Evolutionary conservation across 2,797 vertebrate genomes (phyloP), one percentile per base, ranked within the genome.

Genomic region (Falco rusticolus): DNA sequence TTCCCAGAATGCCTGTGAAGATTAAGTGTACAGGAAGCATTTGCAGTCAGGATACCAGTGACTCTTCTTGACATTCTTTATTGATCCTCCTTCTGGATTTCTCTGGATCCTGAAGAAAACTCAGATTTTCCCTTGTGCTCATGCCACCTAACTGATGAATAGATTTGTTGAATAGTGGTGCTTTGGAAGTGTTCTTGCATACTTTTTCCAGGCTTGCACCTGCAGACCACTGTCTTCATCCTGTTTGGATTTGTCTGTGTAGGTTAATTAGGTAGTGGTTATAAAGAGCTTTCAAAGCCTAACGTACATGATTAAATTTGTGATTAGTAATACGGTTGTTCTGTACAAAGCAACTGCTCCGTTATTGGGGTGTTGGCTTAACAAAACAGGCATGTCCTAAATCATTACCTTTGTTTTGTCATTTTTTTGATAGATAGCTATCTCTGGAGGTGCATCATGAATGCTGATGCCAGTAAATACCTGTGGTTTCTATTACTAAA

Each of bases 301-400:
- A 63, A 63, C 1, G 0, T 63, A 18, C 14, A 1, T 87, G 64
- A 91, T 83, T 89, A 71, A 77, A 59, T 28, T 70, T 60, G 65
- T 64, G 75, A 65, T 96, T 94, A 94, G 63, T 94, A 93, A 86
- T 66, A 26, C 3, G 68, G 57, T 60, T 78, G 61, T 86, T 75
- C 83, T 88, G 29, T 94, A 96, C 94, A 97, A 91, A 96, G 94
- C 71, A 80, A 75, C 63, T 89, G 54, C 75, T 85, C 78, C 5
- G 4, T 93, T 93, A 89, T 31, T 89, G 92, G 91, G 92, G 90
- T 83, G 95, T 96, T 97, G 96, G 70, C 94, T 91, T 94, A 91
- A 85, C 59, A 82, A 93, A 96, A 93, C 84, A 90, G 43, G 17
- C 72, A 77, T 29, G 63, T 87, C 90, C 90, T 79, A 79, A 95